Percentiles rank a stretch among this genome's conserved stretches.
Evolutionary conservation across 37 sponge, comb jelly and placozoan genomes (phyloP).

Genomic region (Crambe crambe): DNA sequence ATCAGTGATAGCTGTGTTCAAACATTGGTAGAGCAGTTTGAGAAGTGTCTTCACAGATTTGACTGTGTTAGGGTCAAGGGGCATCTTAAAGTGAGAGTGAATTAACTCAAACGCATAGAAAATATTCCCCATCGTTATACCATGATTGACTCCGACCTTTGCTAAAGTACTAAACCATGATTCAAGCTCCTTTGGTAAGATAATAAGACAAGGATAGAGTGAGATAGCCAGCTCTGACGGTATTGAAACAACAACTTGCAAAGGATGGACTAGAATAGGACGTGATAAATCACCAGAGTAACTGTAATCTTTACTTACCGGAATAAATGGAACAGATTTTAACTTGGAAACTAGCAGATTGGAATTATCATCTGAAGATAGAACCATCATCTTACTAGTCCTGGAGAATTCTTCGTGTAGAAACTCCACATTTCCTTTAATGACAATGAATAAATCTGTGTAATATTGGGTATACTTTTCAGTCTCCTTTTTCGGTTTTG

Average conservation of each 20-base stretch:
- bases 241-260: no score
- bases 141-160: not conserved
- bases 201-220: not conserved
- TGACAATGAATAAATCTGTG: no score
- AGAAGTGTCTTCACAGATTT: not conserved
- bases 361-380: no score
- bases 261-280: not conserved
- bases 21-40: not conserved
- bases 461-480: no score
- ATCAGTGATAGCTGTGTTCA: not conserved
- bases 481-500: no score
- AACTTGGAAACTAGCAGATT: no score
- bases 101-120: slow-evolving; percentile 7
- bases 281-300: not conserved
- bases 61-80: slow-evolving; percentile 5
- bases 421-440: no score
- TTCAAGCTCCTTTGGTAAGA: not conserved
- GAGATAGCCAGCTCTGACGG: not conserved
- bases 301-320: slow-evolving; percentile 1
- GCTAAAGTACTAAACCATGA: not conserved
- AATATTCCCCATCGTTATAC: not conserved
- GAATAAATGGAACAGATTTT: slow-evolving; percentile 10
- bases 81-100: not conserved
- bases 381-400: no score
- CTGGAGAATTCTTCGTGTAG: no score